Base-by-base conservation (phyloP, 1,140 invertebrate species). In the Euwallacea similis region DNA sequence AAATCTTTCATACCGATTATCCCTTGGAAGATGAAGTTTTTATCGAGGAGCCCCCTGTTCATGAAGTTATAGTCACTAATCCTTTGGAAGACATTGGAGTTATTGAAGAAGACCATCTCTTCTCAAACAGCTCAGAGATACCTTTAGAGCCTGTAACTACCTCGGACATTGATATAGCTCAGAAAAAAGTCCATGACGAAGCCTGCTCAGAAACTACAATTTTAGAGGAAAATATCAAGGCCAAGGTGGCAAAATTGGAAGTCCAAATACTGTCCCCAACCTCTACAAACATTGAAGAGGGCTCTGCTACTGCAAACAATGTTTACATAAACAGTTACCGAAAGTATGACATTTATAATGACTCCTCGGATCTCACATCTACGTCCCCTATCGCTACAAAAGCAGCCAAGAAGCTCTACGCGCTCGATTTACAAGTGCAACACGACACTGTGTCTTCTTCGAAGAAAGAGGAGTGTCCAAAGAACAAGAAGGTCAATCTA, bases 381-480 rank as follows among this genome's bases (percentile, higher is more conserved):
- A 13, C 64, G 8, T 53, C 66, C n/a, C 41, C 54, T n/a, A 10
- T 76, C 2, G 61, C 64, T 10, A 77, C 76, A 41, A 78, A 78
- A 73, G 76, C 76, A 8, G 72, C 76, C 0, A 78, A 73, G 53
- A 78, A 78, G 53, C 56, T 68, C 7, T 78, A 78, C 42, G 74
- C 73, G 6, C 47, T n/a, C 21, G 73, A 75, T 50, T 55, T 75
- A 33, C 68, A 70, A 42, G 69, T 73, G 11, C 55, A 56, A 21
- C 69, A 71, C 9, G 54, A 65, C 54, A 60, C n/a, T 10, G 63
- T 71, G 6, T 65, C 63, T 10, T 72, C 70, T 10, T 72, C 64
- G 2, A 67, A 66, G 42, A 70, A 72, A 63, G 43, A 61, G 41
- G 42, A 60, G 15, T 7, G 54, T 6, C 50, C 16, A 7, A 67